Percentiles rank a stretch among this genome's conserved stretches.
phyloP scores from a whole-genome alignment of 2,797 vertebrate species.

The Spondyliosoma cantharus region DNA sequence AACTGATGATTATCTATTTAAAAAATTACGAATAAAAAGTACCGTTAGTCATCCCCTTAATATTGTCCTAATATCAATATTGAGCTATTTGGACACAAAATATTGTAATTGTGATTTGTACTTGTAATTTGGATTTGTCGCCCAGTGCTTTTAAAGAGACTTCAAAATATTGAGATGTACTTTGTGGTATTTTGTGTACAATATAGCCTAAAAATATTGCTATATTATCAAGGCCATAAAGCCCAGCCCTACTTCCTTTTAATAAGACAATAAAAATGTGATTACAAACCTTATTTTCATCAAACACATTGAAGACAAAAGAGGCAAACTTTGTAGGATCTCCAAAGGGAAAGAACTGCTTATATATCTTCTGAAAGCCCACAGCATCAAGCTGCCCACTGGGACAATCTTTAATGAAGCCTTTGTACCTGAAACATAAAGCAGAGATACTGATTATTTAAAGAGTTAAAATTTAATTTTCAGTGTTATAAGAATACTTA shows the following conservation, averaged over 20 bases:
- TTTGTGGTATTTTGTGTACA: too few species aligned
- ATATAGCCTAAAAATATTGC: too few species aligned
- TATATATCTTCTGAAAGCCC: conserved; percentile 99
- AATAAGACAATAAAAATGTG: background rate
- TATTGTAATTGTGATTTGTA: too few species aligned
- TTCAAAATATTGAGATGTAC: too few species aligned
- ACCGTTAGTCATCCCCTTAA: too few species aligned
- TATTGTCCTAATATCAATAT: too few species aligned
- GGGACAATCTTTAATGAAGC: conserved; percentile 99
- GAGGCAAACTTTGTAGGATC: conserved; percentile 99
- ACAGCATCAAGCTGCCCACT: conserved; percentile 96
- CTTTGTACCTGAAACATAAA: conserved; percentile 91
- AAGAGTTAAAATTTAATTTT: conserved; percentile 12
- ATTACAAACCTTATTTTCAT: conserved; percentile 95
- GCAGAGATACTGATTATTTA: background rate
- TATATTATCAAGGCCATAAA: background rate
- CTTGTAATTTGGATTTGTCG: too few species aligned
- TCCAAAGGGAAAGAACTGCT: conserved; percentile 98
- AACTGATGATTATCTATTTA: too few species aligned
- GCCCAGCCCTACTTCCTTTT: too few species aligned
- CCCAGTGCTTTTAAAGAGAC: too few species aligned
- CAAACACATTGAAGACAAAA: conserved; percentile 99
- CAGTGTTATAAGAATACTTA: conserved; percentile 1
- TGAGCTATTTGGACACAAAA: too few species aligned
- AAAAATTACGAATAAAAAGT: too few species aligned